Percentiles rank a stretch among this genome's conserved stretches.
These are phyloP conservation scores for Dascyllus trimaculatus DNA, from an alignment of 2,113 vertebrate genomes.

Conservation along the genomic window DNA sequence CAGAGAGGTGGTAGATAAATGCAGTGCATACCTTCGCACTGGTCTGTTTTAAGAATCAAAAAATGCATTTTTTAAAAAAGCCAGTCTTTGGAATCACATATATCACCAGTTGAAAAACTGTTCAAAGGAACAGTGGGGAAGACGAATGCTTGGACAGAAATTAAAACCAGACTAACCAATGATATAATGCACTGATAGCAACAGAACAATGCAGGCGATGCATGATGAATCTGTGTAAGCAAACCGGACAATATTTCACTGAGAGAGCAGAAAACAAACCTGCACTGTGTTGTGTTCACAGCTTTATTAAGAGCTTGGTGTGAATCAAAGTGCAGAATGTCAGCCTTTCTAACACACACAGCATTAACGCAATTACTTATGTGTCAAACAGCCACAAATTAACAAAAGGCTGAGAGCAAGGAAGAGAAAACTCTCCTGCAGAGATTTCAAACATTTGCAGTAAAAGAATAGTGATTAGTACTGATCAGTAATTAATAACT, in stretches of 20 bases:
- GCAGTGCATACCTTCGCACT: not conserved
- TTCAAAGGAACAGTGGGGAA: too few relatives aligned
- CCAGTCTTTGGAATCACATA: too few relatives aligned
- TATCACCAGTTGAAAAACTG: too few relatives aligned
- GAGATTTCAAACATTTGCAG: not conserved
- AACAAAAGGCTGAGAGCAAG: not conserved
- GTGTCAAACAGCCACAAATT: not conserved
- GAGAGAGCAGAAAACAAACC: not conserved
- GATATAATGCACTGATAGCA: too few relatives aligned
- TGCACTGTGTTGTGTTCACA: not conserved
- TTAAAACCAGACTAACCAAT: too few relatives aligned
- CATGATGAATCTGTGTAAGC: too few relatives aligned
- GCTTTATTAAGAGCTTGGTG: not conserved
- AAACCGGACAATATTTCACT: too few relatives aligned
- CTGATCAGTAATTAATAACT: not conserved
- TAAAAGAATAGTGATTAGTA: not conserved
- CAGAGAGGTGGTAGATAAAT: not conserved
- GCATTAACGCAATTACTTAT: not conserved
- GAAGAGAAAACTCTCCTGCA: not conserved
- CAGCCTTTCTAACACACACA: not conserved
- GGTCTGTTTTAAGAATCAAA: not conserved
- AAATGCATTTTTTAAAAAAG: not conserved
- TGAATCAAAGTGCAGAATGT: constrained; percentile 1
- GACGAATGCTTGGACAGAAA: too few relatives aligned
- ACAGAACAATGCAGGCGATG: too few relatives aligned